Percentiles rank a stretch among this genome's conserved stretches.
phyloP scores from a whole-genome alignment of 2,888 invertebrate species.

The Protonemura montana region DNA sequence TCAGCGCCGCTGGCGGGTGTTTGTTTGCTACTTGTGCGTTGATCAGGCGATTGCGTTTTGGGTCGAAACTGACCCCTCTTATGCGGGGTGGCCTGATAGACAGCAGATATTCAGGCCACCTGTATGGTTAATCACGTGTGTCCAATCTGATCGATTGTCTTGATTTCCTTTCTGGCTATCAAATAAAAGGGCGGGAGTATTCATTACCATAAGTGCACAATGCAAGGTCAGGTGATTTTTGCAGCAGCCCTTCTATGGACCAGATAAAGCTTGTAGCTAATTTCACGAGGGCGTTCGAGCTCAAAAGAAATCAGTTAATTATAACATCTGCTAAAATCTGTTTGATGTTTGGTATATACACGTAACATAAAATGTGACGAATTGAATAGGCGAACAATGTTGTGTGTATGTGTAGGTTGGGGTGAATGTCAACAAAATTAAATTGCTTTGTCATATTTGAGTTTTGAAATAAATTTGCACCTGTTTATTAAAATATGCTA shows the following conservation, averaged over 20 bases:
- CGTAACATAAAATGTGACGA: not conserved
- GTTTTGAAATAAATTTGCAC: too few species aligned
- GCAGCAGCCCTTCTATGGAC: not conserved
- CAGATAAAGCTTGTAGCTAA: not conserved
- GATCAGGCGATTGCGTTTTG: too few species aligned
- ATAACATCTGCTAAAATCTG: conserved; percentile 31
- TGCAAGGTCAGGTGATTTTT: conserved; percentile 20
- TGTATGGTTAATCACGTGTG: not conserved
- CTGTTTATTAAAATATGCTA: too few species aligned
- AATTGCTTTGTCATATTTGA: too few species aligned
- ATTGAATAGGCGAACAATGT: not conserved
- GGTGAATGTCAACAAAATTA: too few species aligned
- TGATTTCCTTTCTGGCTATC: not conserved
- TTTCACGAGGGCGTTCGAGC: conserved; percentile 12
- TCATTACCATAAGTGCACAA: conserved; percentile 23
- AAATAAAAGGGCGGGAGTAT: not conserved
- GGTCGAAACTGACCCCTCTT: too few species aligned
- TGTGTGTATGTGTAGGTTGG: not conserved
- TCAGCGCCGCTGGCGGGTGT: too few species aligned
- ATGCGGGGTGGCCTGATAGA: not conserved
- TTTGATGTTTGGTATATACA: not conserved
- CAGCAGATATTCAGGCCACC: not conserved
- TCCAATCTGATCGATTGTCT: conserved; percentile 21
- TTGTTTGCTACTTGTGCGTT: too few species aligned
- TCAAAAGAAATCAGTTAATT: conserved; percentile 30